These are phyloP conservation scores for Achatina immaculata DNA, from an alignment of 1,140 invertebrate species.

Conservation along the genomic window DNA sequence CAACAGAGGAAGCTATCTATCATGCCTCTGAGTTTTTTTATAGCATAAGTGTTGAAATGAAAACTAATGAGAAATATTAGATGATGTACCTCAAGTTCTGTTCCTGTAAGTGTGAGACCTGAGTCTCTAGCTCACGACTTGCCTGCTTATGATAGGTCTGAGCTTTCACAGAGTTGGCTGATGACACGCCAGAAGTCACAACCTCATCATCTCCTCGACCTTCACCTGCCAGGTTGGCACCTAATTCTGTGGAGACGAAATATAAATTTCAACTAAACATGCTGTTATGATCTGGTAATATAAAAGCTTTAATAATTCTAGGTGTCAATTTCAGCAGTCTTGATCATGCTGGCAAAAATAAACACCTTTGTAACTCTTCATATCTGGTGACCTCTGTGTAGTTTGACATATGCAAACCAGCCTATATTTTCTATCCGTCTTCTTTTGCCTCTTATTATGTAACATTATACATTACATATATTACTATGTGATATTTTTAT, in stretches of 20 bases:
- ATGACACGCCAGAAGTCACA: slow-evolving; percentile 79
- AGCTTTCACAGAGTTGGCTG: slow-evolving; percentile 78
- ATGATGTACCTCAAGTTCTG: slow-evolving; percentile 60
- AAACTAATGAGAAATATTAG: background rate
- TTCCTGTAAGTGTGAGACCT: slow-evolving; percentile 58
- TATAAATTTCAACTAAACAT: background rate
- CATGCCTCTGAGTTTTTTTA: too few species aligned
- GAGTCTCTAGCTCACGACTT: slow-evolving; percentile 52
- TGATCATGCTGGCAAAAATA: background rate
- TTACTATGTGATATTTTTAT: too few species aligned
- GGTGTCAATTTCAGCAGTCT: background rate
- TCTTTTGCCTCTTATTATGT: too few species aligned
- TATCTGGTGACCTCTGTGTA: too few species aligned
- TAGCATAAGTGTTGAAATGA: too few species aligned
- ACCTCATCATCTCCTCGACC: slow-evolving; percentile 74
- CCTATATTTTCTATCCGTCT: too few species aligned
- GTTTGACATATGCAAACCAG: too few species aligned
- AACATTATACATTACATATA: too few species aligned
- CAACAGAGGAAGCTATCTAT: too few species aligned
- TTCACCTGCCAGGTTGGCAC: slow-evolving; percentile 83
- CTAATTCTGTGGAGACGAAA: slow-evolving; percentile 76
- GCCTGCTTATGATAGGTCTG: slow-evolving; percentile 68
- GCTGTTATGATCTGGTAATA: too few species aligned
- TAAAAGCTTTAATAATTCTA: background rate
- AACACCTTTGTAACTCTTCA: background rate